Conservation (phyloP, 92 coral and sea anemone genomes). For the Parazoanthus swiftii region DNA sequence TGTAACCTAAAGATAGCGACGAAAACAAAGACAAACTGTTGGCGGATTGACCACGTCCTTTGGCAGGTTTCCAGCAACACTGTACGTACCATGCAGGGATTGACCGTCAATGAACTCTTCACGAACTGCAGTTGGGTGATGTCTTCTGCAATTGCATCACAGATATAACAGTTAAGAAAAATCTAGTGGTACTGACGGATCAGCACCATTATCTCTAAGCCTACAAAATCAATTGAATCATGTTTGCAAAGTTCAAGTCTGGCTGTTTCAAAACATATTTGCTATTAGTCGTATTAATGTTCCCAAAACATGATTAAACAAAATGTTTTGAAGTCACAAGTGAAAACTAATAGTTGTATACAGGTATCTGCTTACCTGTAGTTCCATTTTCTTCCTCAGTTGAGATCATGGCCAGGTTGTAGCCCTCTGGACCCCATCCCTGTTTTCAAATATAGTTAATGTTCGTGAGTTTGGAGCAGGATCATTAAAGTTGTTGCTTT, state of each 20-base stretch:
- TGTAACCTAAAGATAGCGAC: too few relatives aligned
- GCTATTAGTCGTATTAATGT: too few relatives aligned
- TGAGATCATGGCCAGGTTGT: slow-evolving; percentile 86
- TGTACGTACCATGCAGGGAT: slow-evolving; percentile 89
- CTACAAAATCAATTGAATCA: background rate
- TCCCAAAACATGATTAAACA: too few relatives aligned
- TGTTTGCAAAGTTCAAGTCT: background rate
- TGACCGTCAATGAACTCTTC: slow-evolving; percentile 86
- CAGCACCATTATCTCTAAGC: background rate
- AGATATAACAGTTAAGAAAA: background rate
- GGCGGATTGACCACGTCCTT: background rate
- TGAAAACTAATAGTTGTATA: background rate
- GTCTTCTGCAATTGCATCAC: slow-evolving; percentile 66
- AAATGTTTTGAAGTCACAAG: background rate
- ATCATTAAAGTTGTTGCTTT: background rate
- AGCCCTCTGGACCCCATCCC: slow-evolving; percentile 99
- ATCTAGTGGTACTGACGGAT: background rate
- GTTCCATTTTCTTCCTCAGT: slow-evolving; percentile 84
- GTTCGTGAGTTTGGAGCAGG: too few relatives aligned
- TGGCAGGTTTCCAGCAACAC: background rate
- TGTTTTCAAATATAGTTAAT: slow-evolving; percentile 32
- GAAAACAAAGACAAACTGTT: too few relatives aligned
- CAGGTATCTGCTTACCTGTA: slow-evolving; percentile 55
- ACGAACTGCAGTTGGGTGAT: slow-evolving; percentile 97
- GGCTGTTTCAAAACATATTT: too few relatives aligned